Evolutionary conservation across 2,888 invertebrate species (phyloP), one percentile per base, ranked within the genome.

Genomic region (Platycnemis pennipes): DNA sequence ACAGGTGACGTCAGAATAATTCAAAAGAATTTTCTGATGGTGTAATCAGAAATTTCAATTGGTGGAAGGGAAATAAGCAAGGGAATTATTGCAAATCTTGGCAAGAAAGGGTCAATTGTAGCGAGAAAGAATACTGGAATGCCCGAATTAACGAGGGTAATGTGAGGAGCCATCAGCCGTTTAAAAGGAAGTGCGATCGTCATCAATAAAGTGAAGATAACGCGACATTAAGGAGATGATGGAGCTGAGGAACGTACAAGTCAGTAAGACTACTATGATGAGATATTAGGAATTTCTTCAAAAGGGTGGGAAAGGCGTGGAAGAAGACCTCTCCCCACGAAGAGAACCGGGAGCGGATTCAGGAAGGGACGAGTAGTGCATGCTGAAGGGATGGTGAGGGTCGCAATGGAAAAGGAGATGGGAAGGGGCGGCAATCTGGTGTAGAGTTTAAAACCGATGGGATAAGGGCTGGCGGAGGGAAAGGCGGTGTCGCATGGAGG

Each of bases 191-290:
- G n/a, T n/a, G n/a, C n/a, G n/a, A n/a, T 94, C 94, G 94, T 49
- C 94, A 94, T 45, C 22, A 53, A 94, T 42, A 94, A 37, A 94
- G 94, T 45, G 94, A 56, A 46, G 42, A 94, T 53, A 19, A 53
- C 8, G 19, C 53, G 19, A 53, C 2, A 2, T 53, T 53, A 53
- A 7, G 53, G 53, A 53, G 53, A 53, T 11, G 53, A 11, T 19
- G 11, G 53, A 53, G 19, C 53, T 1, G 53, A 53, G 53, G 53
- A 53, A 53, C 53, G 53, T 19, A 26, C 5, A n/a, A 63, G 31
- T 37, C 37, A 37, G 11, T 8, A 37, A 77, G 77, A 37, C 31
- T 11, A 26, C n/a, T 4, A 22, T 31, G 37, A 77, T 77, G 37
- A 37, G 77, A 77, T 31, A 77, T 77, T 77, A 77, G 77, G 77